phyloP scores from a whole-genome alignment of 2,113 vertebrate genomes.

The Marmota monax region DNA sequence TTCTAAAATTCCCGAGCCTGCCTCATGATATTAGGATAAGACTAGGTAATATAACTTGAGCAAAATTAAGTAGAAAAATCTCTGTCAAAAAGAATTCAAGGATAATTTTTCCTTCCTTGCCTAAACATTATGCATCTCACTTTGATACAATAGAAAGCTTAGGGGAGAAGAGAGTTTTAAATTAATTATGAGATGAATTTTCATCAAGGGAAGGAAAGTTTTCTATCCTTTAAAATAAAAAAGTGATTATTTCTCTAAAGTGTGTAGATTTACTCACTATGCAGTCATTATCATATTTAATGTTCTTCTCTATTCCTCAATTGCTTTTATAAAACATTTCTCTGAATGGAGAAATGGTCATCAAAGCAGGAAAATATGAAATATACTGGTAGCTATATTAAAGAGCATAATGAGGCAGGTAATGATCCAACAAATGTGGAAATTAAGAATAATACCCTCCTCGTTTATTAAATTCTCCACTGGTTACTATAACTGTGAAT shows the following conservation, averaged over 20 bases:
- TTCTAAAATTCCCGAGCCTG: slow-evolving; percentile 43
- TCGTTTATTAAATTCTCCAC: not conserved
- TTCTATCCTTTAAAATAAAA: slow-evolving; percentile 13
- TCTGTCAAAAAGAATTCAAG: slow-evolving; percentile 49
- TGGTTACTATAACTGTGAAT: not conserved
- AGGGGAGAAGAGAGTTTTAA: not conserved
- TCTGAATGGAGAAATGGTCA: not conserved
- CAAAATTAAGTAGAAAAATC: slow-evolving; percentile 64
- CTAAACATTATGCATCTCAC: not conserved
- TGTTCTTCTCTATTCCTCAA: not conserved
- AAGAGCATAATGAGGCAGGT: not conserved
- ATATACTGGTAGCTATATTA: not conserved
- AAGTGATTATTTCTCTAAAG: slow-evolving; percentile 7
- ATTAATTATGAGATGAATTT: slow-evolving; percentile 48
- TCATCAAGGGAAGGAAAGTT: not conserved
- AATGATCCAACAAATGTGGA: not conserved
- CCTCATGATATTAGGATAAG: not conserved
- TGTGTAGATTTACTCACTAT: not conserved
- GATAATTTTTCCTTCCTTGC: not conserved
- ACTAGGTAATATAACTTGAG: slow-evolving; percentile 34
- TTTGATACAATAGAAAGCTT: not conserved
- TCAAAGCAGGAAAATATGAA: not conserved
- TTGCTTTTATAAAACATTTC: not conserved
- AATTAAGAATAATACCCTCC: not conserved
- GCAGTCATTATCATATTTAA: not conserved